phyloP scores from a whole-genome alignment of 92 coral and sea anemone species.

The Pocillopora meandrina region DNA sequence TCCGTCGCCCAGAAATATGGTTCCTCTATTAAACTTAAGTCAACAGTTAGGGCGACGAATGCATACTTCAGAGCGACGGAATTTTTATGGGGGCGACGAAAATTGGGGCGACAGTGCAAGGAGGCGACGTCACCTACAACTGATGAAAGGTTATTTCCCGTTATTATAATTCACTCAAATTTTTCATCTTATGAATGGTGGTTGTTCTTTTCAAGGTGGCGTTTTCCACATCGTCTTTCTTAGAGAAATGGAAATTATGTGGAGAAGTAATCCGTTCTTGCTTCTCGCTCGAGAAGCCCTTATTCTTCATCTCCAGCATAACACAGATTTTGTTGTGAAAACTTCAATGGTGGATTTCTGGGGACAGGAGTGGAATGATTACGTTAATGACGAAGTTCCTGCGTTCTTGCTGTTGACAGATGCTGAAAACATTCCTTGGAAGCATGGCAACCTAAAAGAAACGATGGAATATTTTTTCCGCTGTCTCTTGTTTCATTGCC shows the following conservation, averaged over 20 bases:
- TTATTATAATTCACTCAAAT: not conserved
- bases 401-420: constrained; percentile 66
- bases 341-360: constrained; percentile 33
- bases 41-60: no score
- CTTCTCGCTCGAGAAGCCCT: constrained; percentile 59
- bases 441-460: not conserved
- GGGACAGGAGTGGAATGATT: constrained; percentile 33
- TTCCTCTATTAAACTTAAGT: no score
- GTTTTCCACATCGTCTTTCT: constrained; percentile 63
- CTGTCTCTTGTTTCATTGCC: constrained; percentile 39
- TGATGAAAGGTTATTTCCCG: no score
- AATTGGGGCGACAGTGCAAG: no score
- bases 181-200: not conserved
- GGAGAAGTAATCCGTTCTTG: constrained; percentile 52
- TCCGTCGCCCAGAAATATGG: no score
- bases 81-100: no score
- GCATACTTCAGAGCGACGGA: no score
- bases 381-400: constrained; percentile 43
- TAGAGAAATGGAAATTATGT: constrained; percentile 48
- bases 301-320: constrained; percentile 50
- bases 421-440: constrained; percentile 35
- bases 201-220: constrained; percentile 24
- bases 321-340: constrained; percentile 40
- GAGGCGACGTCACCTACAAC: no score
- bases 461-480: constrained; percentile 21